Conservation (phyloP, 2,113 vertebrate species). For the Vireo altiloquus region DNA sequence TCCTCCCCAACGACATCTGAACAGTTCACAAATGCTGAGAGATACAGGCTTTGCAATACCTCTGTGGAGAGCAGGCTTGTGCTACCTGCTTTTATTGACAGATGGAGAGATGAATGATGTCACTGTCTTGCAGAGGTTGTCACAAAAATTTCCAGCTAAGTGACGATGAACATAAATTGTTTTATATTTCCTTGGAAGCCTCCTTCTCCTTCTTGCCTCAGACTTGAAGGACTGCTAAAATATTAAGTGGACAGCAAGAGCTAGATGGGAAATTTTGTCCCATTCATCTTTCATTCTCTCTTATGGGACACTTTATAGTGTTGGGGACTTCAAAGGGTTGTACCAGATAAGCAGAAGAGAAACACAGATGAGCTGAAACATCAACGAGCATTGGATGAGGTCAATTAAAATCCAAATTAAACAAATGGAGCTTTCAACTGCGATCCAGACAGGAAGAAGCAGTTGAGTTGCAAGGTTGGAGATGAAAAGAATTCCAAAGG, state of each 20-base stretch:
- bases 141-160: neutral
- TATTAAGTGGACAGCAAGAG: neutral
- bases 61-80: neutral
- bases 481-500: slow-evolving; percentile 62
- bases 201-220: neutral
- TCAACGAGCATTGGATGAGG: neutral
- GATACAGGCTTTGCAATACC: neutral
- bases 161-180: neutral
- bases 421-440: slow-evolving; percentile 40
- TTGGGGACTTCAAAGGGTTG: slow-evolving; percentile 49
- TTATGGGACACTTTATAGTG: neutral
- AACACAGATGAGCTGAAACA: slow-evolving; percentile 26
- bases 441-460: slow-evolving; percentile 40
- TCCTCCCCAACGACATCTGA: neutral
- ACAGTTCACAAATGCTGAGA: neutral
- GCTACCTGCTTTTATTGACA: neutral
- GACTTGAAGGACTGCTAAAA: neutral
- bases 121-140: neutral
- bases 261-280: neutral
- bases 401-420: slow-evolving; percentile 62
- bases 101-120: neutral
- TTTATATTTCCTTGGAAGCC: neutral
- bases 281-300: slow-evolving; percentile 1
- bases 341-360: slow-evolving; percentile 44
- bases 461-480: neutral